phyloP scores from a whole-genome alignment of 2,888 invertebrate species.

The Drosophila pseudotakahashii region DNA sequence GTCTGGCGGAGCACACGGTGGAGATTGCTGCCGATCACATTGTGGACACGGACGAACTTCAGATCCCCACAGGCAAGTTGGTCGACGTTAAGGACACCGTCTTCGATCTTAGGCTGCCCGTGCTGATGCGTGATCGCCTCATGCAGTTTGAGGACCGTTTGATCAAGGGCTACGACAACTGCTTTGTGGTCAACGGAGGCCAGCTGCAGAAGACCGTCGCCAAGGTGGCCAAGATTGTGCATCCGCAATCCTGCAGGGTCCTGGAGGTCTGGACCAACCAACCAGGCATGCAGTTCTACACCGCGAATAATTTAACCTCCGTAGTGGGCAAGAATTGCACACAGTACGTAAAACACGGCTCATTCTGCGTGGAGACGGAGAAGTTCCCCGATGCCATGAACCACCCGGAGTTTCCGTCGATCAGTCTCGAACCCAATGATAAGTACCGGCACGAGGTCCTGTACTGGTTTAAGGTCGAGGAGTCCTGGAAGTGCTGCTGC shows the following conservation, averaged over 20 bases:
- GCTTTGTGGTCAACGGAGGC: conserved; percentile 65
- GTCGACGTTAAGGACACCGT: conserved; percentile 81
- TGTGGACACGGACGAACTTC: conserved; percentile 89
- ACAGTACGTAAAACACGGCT: conserved; percentile 90
- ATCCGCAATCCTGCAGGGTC: conserved; percentile 89
- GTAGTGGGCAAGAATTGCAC: conserved; percentile 89
- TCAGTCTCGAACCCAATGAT: conserved; percentile 89
- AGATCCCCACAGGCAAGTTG: conserved; percentile 90
- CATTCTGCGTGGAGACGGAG: conserved; percentile 95
- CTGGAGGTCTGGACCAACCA: conserved; percentile 93
- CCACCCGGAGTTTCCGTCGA: conserved; percentile 90
- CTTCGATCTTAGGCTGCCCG: conserved; percentile 90
- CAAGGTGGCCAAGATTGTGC: conserved; percentile 79
- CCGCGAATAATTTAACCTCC: conserved; percentile 88
- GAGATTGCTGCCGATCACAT: conserved; percentile 90
- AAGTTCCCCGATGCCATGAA: conserved; percentile 96
- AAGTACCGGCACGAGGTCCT: conserved; percentile 68
- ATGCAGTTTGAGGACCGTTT: conserved; percentile 85
- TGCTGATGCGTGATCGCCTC: conserved; percentile 88
- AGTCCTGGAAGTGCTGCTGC: conserved; percentile 66
- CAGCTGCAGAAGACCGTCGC: conserved; percentile 19
- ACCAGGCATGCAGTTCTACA: conserved; percentile 96
- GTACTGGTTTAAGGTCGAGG: conserved; percentile 61
- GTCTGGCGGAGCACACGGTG: conserved; percentile 89
- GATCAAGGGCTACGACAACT: conserved; percentile 70